These are phyloP conservation scores for Drosophila oshimai DNA, from an alignment of 1,140 invertebrate genomes.

Conservation along the genomic window DNA sequence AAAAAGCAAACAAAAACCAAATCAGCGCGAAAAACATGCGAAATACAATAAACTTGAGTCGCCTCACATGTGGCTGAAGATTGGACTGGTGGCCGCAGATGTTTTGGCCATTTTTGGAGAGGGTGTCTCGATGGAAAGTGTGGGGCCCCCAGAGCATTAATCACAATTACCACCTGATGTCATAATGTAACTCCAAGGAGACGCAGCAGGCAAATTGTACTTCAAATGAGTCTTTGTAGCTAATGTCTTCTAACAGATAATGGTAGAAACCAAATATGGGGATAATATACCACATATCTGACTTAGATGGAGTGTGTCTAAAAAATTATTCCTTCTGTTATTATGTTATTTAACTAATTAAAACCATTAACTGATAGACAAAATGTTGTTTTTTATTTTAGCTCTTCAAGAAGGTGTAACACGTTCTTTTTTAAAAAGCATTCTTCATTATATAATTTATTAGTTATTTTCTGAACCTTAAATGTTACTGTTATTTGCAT, in stretches of 20 bases:
- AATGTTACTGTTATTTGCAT: too few relatives aligned
- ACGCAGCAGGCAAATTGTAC: background rate
- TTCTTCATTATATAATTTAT: too few relatives aligned
- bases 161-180: conserved; percentile 46
- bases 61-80: conserved; percentile 23
- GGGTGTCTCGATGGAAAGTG: conserved; percentile 14
- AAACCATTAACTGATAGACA: too few relatives aligned
- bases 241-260: background rate
- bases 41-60: conserved; percentile 44
- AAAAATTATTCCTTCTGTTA: too few relatives aligned
- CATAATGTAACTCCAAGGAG: conserved; percentile 18
- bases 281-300: too few relatives aligned
- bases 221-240: conserved; percentile 14
- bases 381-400: too few relatives aligned
- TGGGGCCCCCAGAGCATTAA: conserved; percentile 14
- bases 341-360: too few relatives aligned
- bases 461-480: too few relatives aligned
- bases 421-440: too few relatives aligned
- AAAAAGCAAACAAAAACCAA: background rate
- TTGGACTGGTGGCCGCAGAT: conserved; percentile 22
- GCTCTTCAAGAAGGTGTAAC: too few relatives aligned
- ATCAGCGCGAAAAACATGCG: conserved; percentile 37
- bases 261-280: background rate
- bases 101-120: conserved; percentile 34
- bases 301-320: too few relatives aligned